These are phyloP conservation scores for Dinocampus coccinellae DNA, from an alignment of 2,888 invertebrate genomes.

Conservation along the genomic window DNA sequence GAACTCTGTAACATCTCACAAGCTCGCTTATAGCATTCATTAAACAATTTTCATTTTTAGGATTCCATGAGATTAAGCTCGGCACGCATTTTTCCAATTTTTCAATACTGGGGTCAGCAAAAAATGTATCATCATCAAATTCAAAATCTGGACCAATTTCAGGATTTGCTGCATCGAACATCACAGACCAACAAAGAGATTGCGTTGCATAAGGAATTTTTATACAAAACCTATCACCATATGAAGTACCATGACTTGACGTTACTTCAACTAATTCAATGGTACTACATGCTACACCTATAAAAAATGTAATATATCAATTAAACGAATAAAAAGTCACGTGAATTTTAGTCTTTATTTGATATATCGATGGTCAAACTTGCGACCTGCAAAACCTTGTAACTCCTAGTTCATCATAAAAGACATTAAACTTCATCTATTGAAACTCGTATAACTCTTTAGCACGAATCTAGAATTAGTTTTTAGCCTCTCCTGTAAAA, in stretches of 20 bases:
- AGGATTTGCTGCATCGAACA: slow-evolving; percentile 76
- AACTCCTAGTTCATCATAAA: too few species aligned
- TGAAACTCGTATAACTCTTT: too few species aligned
- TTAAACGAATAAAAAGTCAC: too few species aligned
- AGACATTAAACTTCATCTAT: too few species aligned
- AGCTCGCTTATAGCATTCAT: slow-evolving; percentile 76
- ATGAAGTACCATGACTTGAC: slow-evolving; percentile 59
- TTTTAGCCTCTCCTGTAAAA: too few species aligned
- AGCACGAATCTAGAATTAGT: too few species aligned
- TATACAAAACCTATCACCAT: slow-evolving; percentile 74
- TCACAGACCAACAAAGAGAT: slow-evolving; percentile 77
- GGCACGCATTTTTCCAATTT: slow-evolving; percentile 72
- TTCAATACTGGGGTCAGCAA: slow-evolving; percentile 73
- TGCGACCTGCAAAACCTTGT: too few species aligned
- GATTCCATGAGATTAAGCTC: slow-evolving; percentile 77
- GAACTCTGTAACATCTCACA: slow-evolving; percentile 74
- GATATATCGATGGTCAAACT: too few species aligned
- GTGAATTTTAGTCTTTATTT: too few species aligned
- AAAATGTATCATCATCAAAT: slow-evolving; percentile 79
- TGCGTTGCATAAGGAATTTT: slow-evolving; percentile 80
- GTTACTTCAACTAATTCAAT: slow-evolving; percentile 46
- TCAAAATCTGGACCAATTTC: slow-evolving; percentile 82
- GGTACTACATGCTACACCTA: slow-evolving; percentile 48
- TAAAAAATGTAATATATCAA: not conserved
- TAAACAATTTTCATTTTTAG: slow-evolving; percentile 73